phyloP scores from a whole-genome alignment of 92 coral and sea anemone species.

The Phenganax subtilis region DNA sequence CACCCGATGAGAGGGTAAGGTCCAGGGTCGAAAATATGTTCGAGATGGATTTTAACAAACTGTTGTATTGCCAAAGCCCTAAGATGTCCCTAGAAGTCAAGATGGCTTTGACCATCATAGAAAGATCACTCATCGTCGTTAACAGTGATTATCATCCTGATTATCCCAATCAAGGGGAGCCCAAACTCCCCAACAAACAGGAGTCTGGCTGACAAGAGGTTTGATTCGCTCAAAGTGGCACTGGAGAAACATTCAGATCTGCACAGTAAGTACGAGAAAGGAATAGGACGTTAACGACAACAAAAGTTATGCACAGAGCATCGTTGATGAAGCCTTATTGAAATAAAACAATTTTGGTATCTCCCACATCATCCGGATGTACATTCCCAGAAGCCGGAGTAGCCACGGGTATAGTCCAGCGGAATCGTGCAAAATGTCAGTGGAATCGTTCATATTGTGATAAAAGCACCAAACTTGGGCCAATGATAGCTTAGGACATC shows the following conservation, averaged over 20 bases:
- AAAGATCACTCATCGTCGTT: constrained; percentile 20
- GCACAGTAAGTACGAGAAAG: not conserved
- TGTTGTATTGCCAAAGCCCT: not conserved
- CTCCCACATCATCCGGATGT: no score
- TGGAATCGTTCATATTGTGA: no score
- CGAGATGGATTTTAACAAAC: constrained; percentile 31
- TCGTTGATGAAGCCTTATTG: no score
- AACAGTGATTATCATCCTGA: constrained; percentile 25
- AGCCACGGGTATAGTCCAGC: no score
- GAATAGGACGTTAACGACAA: constrained; percentile 7
- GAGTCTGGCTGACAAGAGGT: not conserved
- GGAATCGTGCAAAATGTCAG: no score
- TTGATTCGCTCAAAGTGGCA: not conserved
- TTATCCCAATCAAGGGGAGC: not conserved
- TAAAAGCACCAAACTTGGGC: no score
- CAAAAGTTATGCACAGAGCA: constrained; percentile 4
- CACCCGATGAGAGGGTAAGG: not conserved
- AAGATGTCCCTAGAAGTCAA: constrained; percentile 36
- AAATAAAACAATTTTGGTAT: no score
- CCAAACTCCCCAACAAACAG: constrained; percentile 26
- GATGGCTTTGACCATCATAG: constrained; percentile 31
- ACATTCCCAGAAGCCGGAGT: no score
- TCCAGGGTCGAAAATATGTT: constrained; percentile 22
- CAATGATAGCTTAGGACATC: no score
- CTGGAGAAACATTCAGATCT: constrained; percentile 7